Evolutionary conservation across 2,113 vertebrate species (phyloP).

Genomic region (Lucifuga dentata): DNA sequence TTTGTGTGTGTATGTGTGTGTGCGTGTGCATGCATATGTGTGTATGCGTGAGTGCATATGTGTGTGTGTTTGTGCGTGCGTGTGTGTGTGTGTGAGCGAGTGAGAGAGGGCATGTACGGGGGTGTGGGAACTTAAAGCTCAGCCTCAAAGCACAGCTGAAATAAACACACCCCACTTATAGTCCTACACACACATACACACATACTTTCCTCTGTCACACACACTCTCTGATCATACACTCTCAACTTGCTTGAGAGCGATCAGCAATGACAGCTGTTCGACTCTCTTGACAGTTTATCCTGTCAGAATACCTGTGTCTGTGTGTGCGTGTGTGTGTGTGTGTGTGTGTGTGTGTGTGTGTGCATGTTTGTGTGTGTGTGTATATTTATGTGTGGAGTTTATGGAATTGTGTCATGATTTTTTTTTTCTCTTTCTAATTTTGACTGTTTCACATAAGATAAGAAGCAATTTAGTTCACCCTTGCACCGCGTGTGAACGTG

Average conservation of each 20-base stretch:
- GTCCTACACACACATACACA: conserved; percentile 14
- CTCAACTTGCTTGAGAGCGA: conserved; percentile 53
- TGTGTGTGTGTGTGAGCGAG: not conserved
- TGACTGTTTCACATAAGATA: conserved; percentile 17
- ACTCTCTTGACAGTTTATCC: conserved; percentile 58
- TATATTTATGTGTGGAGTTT: not conserved
- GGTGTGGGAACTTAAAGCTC: conserved; percentile 74
- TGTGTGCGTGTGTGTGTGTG: conserved; percentile 1
- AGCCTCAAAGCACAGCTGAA: conserved; percentile 69
- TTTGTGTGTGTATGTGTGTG: conserved; percentile 16
- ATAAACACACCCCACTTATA: conserved; percentile 59
- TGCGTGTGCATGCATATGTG: conserved; percentile 9
- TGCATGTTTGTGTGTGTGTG: conserved; percentile 17
- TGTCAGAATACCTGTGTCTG: conserved; percentile 49
- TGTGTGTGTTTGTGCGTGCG: not conserved
- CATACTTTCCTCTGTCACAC: conserved; percentile 46
- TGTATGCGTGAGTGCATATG: not conserved
- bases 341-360: not conserved
- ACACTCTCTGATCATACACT: conserved; percentile 56
- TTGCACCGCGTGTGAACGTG: not conserved
- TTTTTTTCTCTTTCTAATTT: conserved; percentile 14
- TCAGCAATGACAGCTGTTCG: conserved; percentile 67
- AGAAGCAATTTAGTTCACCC: conserved; percentile 2
- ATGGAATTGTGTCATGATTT: not conserved
- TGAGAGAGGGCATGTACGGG: conserved; percentile 46